These are phyloP conservation scores for Anastrepha ludens DNA, from an alignment of 1,140 invertebrate genomes.

Conservation along the genomic window DNA sequence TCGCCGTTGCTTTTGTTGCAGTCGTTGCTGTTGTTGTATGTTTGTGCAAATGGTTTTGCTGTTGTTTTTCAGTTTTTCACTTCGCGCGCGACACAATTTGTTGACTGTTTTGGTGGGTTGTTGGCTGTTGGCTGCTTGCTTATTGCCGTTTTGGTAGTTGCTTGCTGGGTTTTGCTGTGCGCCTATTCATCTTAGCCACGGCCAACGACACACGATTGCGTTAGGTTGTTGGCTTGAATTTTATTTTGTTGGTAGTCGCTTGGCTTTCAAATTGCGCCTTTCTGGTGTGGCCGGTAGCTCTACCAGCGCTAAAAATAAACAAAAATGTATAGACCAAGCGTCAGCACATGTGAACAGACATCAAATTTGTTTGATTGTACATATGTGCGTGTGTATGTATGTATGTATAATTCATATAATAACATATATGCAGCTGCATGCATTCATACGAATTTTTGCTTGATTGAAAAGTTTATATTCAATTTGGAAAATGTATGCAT, in stretches of 20 bases:
- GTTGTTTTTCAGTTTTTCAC: constrained; percentile 25
- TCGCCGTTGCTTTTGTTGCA: neutral
- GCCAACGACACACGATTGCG: constrained; percentile 45
- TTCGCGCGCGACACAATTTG: too few relatives aligned
- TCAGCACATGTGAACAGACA: constrained; percentile 40
- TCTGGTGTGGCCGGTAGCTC: neutral
- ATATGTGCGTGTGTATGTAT: neutral
- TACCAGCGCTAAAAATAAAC: constrained; percentile 25
- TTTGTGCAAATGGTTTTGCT: neutral
- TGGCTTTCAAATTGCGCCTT: neutral
- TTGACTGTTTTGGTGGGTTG: neutral
- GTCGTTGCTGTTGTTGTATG: neutral
- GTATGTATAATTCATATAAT: neutral
- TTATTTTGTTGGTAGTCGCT: neutral
- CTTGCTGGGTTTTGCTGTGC: constrained; percentile 15
- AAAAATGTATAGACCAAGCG: constrained; percentile 31
- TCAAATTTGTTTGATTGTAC: neutral
- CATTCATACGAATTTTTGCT: too few relatives aligned
- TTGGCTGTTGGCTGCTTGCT: neutral
- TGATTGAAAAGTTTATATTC: neutral
- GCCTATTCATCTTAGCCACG: constrained; percentile 48
- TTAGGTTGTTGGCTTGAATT: constrained; percentile 1
- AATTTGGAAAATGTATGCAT: neutral
- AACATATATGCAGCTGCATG: too few relatives aligned
- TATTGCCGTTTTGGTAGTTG: constrained; percentile 7